Percentiles rank a stretch among this genome's conserved stretches.
Conservation (phyloP, 2,888 invertebrate genomes). For the Pseudoips prasinana region DNA sequence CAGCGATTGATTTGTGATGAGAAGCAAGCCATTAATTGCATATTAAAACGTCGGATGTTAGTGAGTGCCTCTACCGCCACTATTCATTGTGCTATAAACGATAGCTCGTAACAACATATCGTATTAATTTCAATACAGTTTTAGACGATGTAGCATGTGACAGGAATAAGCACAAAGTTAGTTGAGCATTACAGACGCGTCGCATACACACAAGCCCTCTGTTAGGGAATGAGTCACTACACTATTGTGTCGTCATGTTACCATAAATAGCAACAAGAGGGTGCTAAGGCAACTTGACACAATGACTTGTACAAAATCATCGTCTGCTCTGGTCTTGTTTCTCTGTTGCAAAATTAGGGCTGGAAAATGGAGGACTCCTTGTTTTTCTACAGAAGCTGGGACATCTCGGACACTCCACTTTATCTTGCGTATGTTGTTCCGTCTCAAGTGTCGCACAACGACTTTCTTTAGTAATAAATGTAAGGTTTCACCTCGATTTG, state of each 20-base stretch:
- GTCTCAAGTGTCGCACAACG: slow-evolving; percentile 45
- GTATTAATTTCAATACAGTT: slow-evolving; percentile 32
- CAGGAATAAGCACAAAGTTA: slow-evolving; percentile 47
- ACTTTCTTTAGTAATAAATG: slow-evolving; percentile 12
- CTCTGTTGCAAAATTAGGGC: slow-evolving; percentile 57
- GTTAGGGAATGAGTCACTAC: slow-evolving; percentile 52
- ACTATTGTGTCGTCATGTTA: slow-evolving; percentile 56
- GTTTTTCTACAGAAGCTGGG: slow-evolving; percentile 40
- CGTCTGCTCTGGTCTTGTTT: slow-evolving; percentile 31
- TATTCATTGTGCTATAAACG: no score
- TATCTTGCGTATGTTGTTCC: slow-evolving; percentile 43
- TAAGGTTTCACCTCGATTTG: no score
- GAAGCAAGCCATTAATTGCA: background rate
- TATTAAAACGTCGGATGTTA: no score
- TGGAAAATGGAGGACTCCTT: slow-evolving; percentile 58
- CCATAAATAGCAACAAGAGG: slow-evolving; percentile 64
- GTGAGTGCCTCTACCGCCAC: no score
- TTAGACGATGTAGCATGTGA: slow-evolving; percentile 36
- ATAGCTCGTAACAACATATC: background rate
- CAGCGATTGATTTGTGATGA: slow-evolving; percentile 9
- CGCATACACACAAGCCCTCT: slow-evolving; percentile 32
- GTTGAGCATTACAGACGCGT: slow-evolving; percentile 51
- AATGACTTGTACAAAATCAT: slow-evolving; percentile 40
- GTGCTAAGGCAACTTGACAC: slow-evolving; percentile 47
- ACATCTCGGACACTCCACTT: slow-evolving; percentile 40